These are phyloP conservation scores for Hippocampus barbouri DNA, from an alignment of 2,113 vertebrate genomes.

Conservation along the genomic window DNA sequence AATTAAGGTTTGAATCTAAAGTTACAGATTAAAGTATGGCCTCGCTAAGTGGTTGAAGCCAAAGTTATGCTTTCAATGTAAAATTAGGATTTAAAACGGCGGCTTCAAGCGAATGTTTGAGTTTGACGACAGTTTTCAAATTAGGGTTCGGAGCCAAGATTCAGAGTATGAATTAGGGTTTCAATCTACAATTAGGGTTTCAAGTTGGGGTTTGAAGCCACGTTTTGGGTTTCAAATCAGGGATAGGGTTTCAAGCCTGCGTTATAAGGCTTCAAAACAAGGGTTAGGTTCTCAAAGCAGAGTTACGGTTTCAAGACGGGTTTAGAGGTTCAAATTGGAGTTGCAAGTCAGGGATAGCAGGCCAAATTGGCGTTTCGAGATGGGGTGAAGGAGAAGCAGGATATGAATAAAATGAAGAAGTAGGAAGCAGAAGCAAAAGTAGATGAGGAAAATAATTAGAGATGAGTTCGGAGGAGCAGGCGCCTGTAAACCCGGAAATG, in stretches of 20 bases:
- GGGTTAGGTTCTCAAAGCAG: background rate
- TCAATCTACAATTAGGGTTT: background rate
- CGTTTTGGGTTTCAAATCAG: background rate
- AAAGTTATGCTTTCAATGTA: no score
- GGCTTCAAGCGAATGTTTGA: no score
- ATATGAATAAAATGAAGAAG: background rate
- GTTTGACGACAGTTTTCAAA: background rate
- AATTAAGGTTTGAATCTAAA: background rate
- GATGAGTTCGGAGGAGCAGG: background rate
- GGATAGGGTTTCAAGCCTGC: no score
- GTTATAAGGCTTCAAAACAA: no score
- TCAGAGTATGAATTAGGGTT: background rate
- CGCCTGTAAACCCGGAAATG: slow-evolving; percentile 1
- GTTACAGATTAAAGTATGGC: no score
- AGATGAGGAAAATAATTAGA: no score
- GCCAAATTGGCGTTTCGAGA: background rate
- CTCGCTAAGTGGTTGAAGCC: no score
- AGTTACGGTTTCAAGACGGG: background rate
- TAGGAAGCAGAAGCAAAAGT: no score
- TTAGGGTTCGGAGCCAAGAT: background rate
- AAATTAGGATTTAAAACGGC: no score
- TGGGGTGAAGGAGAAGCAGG: background rate
- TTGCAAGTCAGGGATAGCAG: background rate
- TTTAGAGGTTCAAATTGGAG: background rate
- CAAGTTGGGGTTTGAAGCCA: background rate